Conservation (phyloP, 2,113 vertebrate genomes). For the Amia ocellicauda region DNA sequence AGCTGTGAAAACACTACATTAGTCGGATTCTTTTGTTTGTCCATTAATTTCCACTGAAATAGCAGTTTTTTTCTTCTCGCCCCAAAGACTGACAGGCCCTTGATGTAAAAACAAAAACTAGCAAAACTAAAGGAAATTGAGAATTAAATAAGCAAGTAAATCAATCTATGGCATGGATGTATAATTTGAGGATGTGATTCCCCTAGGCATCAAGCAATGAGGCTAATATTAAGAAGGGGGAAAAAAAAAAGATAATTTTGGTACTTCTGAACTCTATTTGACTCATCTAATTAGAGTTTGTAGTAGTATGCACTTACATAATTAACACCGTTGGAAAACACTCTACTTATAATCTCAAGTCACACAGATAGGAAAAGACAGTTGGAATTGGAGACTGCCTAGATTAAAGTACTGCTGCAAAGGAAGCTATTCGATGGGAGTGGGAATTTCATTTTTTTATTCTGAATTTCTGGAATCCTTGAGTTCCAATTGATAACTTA, state of each 20-base stretch:
- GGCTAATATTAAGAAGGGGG: conserved; percentile 27
- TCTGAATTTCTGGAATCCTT: too few relatives aligned
- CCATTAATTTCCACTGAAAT: too few relatives aligned
- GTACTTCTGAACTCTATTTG: conserved; percentile 24
- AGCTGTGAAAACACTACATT: too few relatives aligned
- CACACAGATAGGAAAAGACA: not conserved
- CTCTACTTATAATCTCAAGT: not conserved
- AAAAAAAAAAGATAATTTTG: conserved; percentile 7
- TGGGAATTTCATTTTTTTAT: too few relatives aligned
- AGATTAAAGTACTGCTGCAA: too few relatives aligned
- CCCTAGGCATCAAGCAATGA: conserved; percentile 28
- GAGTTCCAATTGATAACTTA: too few relatives aligned
- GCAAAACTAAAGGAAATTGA: not conserved
- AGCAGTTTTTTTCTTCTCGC: too few relatives aligned
- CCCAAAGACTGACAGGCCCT: too few relatives aligned
- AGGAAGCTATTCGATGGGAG: too few relatives aligned
- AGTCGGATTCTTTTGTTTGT: too few relatives aligned
- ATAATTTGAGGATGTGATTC: conserved; percentile 26
- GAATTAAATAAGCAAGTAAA: conserved; percentile 5
- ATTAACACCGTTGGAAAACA: conserved; percentile 1
- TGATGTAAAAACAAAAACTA: too few relatives aligned
- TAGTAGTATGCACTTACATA: not conserved
- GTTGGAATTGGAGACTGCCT: too few relatives aligned
- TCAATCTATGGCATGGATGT: conserved; percentile 21
- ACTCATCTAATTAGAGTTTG: conserved; percentile 21